Evolutionary conservation across 2,888 invertebrate genomes (phyloP).

Genomic region (Drosophila peninsularis): DNA sequence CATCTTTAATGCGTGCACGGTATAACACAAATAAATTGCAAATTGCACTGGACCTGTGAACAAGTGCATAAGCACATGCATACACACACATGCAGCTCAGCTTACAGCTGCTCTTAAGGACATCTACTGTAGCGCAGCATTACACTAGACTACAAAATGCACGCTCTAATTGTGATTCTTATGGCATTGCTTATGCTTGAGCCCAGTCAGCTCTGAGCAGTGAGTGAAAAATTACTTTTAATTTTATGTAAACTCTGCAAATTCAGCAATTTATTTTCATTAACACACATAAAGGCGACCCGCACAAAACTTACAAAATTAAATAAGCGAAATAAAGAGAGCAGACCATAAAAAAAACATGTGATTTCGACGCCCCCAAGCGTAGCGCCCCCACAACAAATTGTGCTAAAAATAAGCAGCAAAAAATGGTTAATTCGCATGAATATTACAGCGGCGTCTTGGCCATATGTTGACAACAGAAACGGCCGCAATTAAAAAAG

Average conservation of each 20-base stretch:
- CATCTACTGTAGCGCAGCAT: slow-evolving; percentile 16
- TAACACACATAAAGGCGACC: slow-evolving; percentile 59
- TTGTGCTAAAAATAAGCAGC: slow-evolving; percentile 24
- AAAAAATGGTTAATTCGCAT: slow-evolving; percentile 28
- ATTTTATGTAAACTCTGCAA: slow-evolving; percentile 63
- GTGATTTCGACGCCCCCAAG: slow-evolving; percentile 61
- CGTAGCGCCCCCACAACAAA: slow-evolving; percentile 27
- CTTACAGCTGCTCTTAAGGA: slow-evolving; percentile 43
- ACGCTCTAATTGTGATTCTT: slow-evolving; percentile 44
- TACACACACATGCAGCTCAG: slow-evolving; percentile 4
- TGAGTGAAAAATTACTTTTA: slow-evolving; percentile 47
- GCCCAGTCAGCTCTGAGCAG: slow-evolving; percentile 6
- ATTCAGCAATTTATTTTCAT: slow-evolving; percentile 77
- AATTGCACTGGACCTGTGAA: slow-evolving; percentile 34
- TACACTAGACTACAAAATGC: slow-evolving; percentile 9
- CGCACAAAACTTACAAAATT: slow-evolving; percentile 26
- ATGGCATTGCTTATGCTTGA: slow-evolving; percentile 43
- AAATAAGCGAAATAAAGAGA: slow-evolving; percentile 16
- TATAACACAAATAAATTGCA: slow-evolving; percentile 39
- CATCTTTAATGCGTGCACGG: background rate
- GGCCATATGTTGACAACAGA: slow-evolving; percentile 47
- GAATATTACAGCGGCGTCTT: slow-evolving; percentile 25
- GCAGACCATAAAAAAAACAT: slow-evolving; percentile 6
- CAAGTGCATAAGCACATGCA: slow-evolving; percentile 11
- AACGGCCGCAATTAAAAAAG: slow-evolving; percentile 41